Conservation (phyloP, 2,113 vertebrate genomes). For the Arothron firmamentum region DNA sequence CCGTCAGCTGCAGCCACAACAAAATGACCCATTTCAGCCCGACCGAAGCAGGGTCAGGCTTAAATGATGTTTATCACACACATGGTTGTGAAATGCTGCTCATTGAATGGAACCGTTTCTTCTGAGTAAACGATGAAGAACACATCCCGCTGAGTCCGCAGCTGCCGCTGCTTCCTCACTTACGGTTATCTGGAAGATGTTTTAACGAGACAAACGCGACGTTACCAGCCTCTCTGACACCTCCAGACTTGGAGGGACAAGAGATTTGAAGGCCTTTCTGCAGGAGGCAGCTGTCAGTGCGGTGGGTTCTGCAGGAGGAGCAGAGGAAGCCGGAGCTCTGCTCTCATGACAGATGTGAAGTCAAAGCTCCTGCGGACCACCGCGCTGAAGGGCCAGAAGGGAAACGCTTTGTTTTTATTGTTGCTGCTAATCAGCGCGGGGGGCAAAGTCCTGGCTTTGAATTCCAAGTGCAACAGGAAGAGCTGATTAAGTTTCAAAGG, state of each 20-base stretch:
- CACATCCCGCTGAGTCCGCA: neutral
- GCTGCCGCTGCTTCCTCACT: constrained; percentile 23
- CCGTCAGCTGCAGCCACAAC: too few species aligned
- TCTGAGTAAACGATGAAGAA: constrained; percentile 20
- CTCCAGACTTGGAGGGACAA: neutral
- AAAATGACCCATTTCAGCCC: too few species aligned
- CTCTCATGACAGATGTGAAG: constrained; percentile 11
- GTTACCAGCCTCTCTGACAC: neutral
- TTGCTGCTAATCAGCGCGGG: constrained; percentile 55
- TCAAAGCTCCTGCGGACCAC: constrained; percentile 10
- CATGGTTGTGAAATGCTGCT: neutral
- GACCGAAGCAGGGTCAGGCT: too few species aligned
- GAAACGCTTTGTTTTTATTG: constrained; percentile 48
- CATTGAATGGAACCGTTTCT: constrained; percentile 8
- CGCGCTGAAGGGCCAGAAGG: constrained; percentile 18
- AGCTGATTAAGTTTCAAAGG: constrained; percentile 64
- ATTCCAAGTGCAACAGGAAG: constrained; percentile 70
- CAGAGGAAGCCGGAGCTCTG: constrained; percentile 12
- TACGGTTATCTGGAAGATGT: neutral
- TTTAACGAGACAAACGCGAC: constrained; percentile 12
- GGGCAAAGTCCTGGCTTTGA: constrained; percentile 44
- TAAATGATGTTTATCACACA: constrained; percentile 19
- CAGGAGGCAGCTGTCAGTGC: neutral
- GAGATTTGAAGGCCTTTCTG: neutral
- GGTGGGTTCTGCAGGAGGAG: neutral